Evolutionary conservation across 2,113 vertebrate genomes (phyloP), one percentile per base, ranked within the genome.

Genomic region (Ancistrus triradiatus): DNA sequence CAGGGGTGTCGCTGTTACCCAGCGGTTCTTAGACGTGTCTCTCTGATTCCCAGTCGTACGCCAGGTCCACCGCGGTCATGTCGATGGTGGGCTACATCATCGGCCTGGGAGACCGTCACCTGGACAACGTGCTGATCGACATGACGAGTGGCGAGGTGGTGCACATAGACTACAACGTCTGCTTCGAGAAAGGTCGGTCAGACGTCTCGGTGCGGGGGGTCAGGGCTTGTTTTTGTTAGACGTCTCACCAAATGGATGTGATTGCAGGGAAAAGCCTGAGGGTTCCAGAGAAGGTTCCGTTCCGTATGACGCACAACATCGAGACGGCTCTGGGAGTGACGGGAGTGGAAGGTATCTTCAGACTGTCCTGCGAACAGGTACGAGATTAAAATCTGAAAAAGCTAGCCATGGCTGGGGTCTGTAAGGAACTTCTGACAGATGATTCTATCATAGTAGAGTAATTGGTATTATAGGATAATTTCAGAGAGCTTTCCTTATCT

Each of bases 71-170:
- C 22, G 95, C 95, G 15, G 95, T 99, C 74, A 99, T 99, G 96
- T 98, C 96, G 6, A 98, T 98, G 95, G 95, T 99, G 69, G 95
- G 96, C 46, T 99, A 99, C 84, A 98, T 99, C 66, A 98, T 99
- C 38, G 96, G 96, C 61, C 93, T 99, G 21, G 96, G 96, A 31
- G 96, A 99, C 71, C 91, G 96, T 83, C 96, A 99, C 73, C 88
- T 99, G 67, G 96, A 99, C 86, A 99, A 99, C 24, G 96, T 98
- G 65, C 88, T 99, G 80, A 99, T 99, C 79, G 95, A 99, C 82
- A 97, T 98, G 95, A 97, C 95, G 24, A 95, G 93, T 9, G 96
- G 96, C 73, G 96, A 99, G 79, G 96, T 99, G 74, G 95, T 99
- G 69, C 96, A 99, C 85, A 99, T 99, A 47, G 96, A 99, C 85